Percentiles rank a stretch among this genome's conserved stretches.
Evolutionary conservation across 2,888 invertebrate species (phyloP).

Genomic region (Tanypteryx hageni): DNA sequence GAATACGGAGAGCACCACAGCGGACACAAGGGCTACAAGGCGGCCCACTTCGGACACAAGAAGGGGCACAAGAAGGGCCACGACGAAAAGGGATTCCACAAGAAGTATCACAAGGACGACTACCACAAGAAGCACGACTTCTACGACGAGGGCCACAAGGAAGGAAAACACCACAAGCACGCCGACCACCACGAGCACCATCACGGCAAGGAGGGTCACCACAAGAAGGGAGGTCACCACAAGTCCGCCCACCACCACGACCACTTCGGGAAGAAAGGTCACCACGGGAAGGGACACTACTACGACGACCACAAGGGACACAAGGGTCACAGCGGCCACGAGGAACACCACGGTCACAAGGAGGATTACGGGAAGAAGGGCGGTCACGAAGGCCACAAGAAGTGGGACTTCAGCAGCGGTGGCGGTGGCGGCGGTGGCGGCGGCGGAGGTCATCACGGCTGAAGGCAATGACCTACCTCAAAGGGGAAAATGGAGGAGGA

Average conservation of each 20-base stretch:
- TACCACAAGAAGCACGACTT: slow-evolving; percentile 89
- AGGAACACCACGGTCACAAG: slow-evolving; percentile 77
- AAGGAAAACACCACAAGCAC: slow-evolving; percentile 84
- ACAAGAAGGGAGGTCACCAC: slow-evolving; percentile 78
- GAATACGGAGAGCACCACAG: slow-evolving; percentile 73
- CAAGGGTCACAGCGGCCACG: slow-evolving; percentile 63
- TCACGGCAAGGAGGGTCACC: slow-evolving; percentile 78
- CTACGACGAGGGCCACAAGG: slow-evolving; percentile 91
- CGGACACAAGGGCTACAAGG: slow-evolving; percentile 64
- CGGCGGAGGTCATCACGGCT: not conserved
- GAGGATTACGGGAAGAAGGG: slow-evolving; percentile 79
- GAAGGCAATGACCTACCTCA: not conserved
- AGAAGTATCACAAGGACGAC: slow-evolving; percentile 89
- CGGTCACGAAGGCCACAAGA: slow-evolving; percentile 76
- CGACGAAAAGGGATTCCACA: slow-evolving; percentile 87
- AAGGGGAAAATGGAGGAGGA: not conserved
- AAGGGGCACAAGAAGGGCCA: slow-evolving; percentile 87
- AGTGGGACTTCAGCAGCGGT: slow-evolving; percentile 75
- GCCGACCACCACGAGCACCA: slow-evolving; percentile 79
- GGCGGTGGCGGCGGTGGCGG: slow-evolving; percentile 68
- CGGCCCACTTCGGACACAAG: slow-evolving; percentile 82
- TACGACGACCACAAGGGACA: slow-evolving; percentile 65
- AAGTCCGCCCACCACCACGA: slow-evolving; percentile 78
- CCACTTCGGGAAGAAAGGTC: slow-evolving; percentile 77
- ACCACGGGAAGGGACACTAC: slow-evolving; percentile 81